phyloP scores from a whole-genome alignment of 2,113 vertebrate species.

The Chlamydotis undulata region DNA sequence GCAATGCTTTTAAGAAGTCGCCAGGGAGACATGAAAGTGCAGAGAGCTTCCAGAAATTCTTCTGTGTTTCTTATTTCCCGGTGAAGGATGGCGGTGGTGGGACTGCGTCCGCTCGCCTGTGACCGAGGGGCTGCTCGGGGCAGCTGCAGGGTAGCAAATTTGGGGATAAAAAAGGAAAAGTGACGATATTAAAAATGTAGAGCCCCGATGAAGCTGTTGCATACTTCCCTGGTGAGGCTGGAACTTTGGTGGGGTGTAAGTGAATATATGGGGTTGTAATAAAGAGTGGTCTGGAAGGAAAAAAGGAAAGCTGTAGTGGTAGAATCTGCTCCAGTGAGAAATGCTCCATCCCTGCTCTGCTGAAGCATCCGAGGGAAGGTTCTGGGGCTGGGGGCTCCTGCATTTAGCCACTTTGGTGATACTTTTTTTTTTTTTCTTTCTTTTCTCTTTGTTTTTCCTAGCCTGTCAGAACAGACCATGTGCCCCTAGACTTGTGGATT shows the following conservation, averaged over 20 bases:
- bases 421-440: neutral
- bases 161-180: neutral
- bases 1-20: neutral
- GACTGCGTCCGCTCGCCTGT: fast-evolving
- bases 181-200: neutral
- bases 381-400: neutral
- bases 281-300: neutral
- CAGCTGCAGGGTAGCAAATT: neutral
- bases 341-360: neutral
- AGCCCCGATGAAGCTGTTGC: neutral
- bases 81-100: neutral
- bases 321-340: neutral
- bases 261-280: neutral
- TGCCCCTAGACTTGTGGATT: neutral
- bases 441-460: neutral
- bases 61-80: neutral
- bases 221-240: neutral
- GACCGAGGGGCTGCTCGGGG: neutral
- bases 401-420: neutral
- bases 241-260: neutral
- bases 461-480: neutral
- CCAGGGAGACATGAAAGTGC: neutral
- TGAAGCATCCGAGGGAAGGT: neutral
- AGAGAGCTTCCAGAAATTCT: neutral
- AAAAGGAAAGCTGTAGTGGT: neutral